Evolutionary conservation across 2,888 invertebrate species (phyloP).

Genomic region (Conistra vaccinii): DNA sequence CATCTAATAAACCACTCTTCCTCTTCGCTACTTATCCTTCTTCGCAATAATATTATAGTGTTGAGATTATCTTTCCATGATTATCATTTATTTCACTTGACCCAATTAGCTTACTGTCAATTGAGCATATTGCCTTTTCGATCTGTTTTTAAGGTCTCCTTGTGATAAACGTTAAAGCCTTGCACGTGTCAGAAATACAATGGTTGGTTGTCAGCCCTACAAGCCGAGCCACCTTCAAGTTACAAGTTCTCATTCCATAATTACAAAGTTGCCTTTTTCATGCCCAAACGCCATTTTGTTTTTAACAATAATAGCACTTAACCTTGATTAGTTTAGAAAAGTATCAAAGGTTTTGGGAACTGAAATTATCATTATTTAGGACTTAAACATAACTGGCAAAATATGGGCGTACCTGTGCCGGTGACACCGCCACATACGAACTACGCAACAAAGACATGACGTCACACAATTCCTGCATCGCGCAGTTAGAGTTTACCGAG

Average conservation of each 20-base stretch:
- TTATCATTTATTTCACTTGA: constrained; percentile 27
- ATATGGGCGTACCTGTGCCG: too few species aligned
- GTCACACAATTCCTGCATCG: too few species aligned
- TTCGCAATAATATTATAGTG: background rate
- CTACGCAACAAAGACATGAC: too few species aligned
- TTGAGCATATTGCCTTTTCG: constrained; percentile 15
- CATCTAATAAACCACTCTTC: too few species aligned
- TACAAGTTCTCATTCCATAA: constrained; percentile 60
- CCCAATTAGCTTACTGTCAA: constrained; percentile 13
- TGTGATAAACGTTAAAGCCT: constrained; percentile 34
- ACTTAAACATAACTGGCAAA: too few species aligned
- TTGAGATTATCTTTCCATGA: background rate
- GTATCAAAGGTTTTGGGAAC: constrained; percentile 25
- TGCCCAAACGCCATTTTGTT: constrained; percentile 49
- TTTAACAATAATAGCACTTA: constrained; percentile 60
- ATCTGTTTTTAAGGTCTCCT: constrained; percentile 24
- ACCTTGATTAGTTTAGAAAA: constrained; percentile 48
- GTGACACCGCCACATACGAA: too few species aligned
- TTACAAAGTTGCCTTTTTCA: constrained; percentile 59
- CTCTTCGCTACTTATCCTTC: too few species aligned
- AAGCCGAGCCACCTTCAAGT: constrained; percentile 45
- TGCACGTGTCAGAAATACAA: constrained; percentile 42
- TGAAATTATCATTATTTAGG: constrained; percentile 2
- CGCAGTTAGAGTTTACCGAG: too few species aligned
- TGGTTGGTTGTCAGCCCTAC: constrained; percentile 46